Percentiles rank a stretch among this genome's conserved stretches.
phyloP scores from a whole-genome alignment of 2,797 vertebrate genomes.

The Rhincodon typus region DNA sequence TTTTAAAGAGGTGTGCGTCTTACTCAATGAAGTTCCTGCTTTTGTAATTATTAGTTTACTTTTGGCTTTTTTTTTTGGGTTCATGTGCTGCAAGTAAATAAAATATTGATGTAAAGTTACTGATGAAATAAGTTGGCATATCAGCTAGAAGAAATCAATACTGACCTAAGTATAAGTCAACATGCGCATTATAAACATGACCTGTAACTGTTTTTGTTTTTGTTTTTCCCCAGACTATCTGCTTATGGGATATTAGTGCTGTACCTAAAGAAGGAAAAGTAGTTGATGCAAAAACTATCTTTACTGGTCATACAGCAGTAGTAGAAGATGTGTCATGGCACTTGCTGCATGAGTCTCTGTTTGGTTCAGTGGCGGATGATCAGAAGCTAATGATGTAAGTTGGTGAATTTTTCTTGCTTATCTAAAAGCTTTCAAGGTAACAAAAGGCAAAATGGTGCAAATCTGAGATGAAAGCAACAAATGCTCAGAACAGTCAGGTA shows the following conservation, averaged over 20 bases:
- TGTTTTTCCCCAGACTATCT: slow-evolving; percentile 74
- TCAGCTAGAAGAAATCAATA: neutral
- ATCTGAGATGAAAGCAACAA: neutral
- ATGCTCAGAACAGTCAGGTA: neutral
- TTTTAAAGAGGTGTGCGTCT: neutral
- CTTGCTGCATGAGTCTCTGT: slow-evolving; percentile 86
- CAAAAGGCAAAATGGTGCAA: neutral
- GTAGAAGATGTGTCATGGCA: slow-evolving; percentile 98
- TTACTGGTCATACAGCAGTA: slow-evolving; percentile 92
- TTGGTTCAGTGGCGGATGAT: slow-evolving; percentile 94
- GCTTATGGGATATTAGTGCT: slow-evolving; percentile 93
- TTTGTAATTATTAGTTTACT: neutral
- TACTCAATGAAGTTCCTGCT: neutral
- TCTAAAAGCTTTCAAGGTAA: neutral
- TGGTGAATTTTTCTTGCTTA: neutral
- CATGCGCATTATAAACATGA: neutral
- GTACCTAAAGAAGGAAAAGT: slow-evolving; percentile 95
- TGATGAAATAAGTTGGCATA: neutral
- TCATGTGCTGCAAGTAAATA: neutral
- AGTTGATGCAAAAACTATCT: slow-evolving; percentile 95
- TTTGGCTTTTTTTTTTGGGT: neutral
- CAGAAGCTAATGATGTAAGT: slow-evolving; percentile 96
- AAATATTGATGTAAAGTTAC: neutral
- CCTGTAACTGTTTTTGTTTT: neutral
- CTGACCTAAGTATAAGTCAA: neutral